Base-by-base conservation (phyloP, 2,797 vertebrate genomes). In the Champsocephalus gunnari region DNA sequence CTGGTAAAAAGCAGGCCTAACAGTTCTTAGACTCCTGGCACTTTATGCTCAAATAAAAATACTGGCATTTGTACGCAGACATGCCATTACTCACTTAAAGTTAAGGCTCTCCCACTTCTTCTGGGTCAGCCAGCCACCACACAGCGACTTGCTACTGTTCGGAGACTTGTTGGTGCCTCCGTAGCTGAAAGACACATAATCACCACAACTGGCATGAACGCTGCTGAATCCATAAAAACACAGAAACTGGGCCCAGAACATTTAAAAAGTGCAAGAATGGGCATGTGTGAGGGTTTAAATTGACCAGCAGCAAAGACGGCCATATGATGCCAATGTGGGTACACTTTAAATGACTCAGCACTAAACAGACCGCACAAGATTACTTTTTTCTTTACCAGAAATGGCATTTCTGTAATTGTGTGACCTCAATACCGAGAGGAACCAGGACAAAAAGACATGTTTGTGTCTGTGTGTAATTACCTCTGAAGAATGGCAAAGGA, bases 101-200 rank as follows among this genome's bases (percentile, higher is more conserved):
- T 94, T 86, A 34, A 95, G 93, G 71, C 87, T 90, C 81, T 92
- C 91, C 94, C 92, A 94, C 82, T 93, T 95, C 81, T 92, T 92
- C 79, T 91, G 80, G 5, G 81, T 87, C 57, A 79, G 63, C 85
- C 86, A 88, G 60, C 83, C 85, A 38, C 82, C 85, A 75, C 94
- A 95, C 43, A 81, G 43, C 6, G 80, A 79, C 75, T 87, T 92
- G 83, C 79, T 92, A 61, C 81, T 88, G 75, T 79, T 87, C 32
- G 54, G 77, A 87, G 74, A 65, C 86, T 89, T 94, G 75, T 56
- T 82, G 70, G 81, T 84, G 85, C 84, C 64, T 55, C 81, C 70
- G 43, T 84, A 91, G 70, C 92, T 94, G 88, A 84, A 89, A 93
- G 72, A 89, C 74, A 88, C 73, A 83, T 72, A 88, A 89, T 79